These are phyloP conservation scores for Sarcophaga carnaria DNA, from an alignment of 2,888 invertebrate species.

Conservation along the genomic window DNA sequence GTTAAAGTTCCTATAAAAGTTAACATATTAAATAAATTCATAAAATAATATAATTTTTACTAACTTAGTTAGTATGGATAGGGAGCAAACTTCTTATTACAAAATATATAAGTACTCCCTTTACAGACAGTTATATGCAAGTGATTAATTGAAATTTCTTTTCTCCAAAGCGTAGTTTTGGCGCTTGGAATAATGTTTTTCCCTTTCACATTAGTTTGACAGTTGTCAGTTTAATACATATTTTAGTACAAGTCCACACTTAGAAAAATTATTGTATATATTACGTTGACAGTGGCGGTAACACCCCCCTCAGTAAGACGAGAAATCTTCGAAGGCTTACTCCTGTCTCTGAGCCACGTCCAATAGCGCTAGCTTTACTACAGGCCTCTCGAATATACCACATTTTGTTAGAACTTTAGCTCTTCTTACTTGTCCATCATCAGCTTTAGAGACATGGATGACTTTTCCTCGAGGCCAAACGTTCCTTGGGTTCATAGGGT, in stretches of 20 bases:
- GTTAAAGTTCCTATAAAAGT: not conserved
- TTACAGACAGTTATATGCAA: too few relatives aligned
- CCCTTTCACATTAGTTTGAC: too few relatives aligned
- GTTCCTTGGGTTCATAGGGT: conserved; percentile 17
- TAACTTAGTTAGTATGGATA: not conserved
- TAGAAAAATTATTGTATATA: too few relatives aligned
- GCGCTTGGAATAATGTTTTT: too few relatives aligned
- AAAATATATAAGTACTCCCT: too few relatives aligned
- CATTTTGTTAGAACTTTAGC: not conserved
- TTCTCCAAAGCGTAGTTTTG: too few relatives aligned
- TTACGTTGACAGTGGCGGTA: not conserved
- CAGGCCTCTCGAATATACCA: conserved; percentile 3
- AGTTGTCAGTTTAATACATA: too few relatives aligned
- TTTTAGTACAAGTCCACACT: too few relatives aligned
- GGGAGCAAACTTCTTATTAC: not conserved
- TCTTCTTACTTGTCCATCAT: conserved; percentile 7
- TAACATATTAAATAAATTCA: not conserved
- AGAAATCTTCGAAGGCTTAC: not conserved
- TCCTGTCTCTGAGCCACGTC: not conserved
- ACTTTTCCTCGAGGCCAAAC: conserved; percentile 21
- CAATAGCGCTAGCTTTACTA: conserved; percentile 3
- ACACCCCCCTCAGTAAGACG: not conserved
- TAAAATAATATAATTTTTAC: too few relatives aligned
- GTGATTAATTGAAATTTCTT: too few relatives aligned
- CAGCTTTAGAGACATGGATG: not conserved